phyloP scores from a whole-genome alignment of 2,797 vertebrate genomes.

The Dallia pectoralis region DNA sequence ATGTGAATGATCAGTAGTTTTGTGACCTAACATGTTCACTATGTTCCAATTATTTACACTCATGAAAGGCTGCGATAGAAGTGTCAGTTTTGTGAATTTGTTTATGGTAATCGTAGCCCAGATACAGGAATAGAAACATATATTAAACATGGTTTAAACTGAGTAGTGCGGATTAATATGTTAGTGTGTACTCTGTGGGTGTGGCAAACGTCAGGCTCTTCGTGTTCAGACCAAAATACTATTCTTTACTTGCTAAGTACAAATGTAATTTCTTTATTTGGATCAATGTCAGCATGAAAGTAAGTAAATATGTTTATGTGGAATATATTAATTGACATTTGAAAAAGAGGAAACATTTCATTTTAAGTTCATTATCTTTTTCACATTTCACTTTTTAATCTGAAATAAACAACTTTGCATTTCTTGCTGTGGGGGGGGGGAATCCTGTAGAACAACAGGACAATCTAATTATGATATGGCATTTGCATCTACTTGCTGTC shows the following conservation, averaged over 20 bases:
- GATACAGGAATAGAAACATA: constrained; percentile 29
- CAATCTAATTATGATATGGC: no score
- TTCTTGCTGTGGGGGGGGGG: no score
- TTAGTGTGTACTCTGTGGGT: constrained; percentile 20
- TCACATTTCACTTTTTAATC: no score
- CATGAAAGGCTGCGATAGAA: not conserved
- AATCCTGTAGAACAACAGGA: no score
- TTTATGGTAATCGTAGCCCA: constrained; percentile 26
- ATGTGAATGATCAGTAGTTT: not conserved
- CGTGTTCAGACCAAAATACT: not conserved
- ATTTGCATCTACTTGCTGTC: constrained; percentile 1
- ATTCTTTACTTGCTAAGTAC: not conserved
- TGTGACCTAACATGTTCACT: not conserved
- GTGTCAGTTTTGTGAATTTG: not conserved
- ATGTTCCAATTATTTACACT: not conserved
- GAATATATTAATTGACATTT: no score
- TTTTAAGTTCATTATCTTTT: no score
- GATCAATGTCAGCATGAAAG: no score
- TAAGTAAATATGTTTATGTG: no score
- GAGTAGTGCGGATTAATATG: not conserved
- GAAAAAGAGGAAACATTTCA: no score
- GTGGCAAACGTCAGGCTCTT: constrained; percentile 8
- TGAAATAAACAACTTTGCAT: no score
- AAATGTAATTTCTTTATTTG: no score
- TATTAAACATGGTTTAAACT: constrained; percentile 7